Evolutionary conservation across 2,797 vertebrate genomes (phyloP).

Genomic region (Artibeus jamaicensis): DNA sequence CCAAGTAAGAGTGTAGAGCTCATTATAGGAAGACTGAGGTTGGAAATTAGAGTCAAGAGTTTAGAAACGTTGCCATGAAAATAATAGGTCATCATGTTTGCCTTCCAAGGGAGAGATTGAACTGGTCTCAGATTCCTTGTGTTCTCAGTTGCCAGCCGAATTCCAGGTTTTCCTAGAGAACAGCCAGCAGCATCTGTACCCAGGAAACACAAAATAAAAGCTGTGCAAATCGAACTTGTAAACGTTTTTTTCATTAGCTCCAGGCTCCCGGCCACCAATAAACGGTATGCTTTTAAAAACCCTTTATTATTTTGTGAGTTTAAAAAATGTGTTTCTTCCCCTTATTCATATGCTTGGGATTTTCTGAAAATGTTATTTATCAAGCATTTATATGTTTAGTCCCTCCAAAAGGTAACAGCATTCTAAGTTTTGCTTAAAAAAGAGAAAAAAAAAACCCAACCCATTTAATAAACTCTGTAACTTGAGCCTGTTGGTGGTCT

Average conservation of each 20-base stretch:
- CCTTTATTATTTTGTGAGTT: constrained; percentile 24
- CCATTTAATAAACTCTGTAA: constrained; percentile 72
- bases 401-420: constrained; percentile 36
- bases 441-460: not conserved
- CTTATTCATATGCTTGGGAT: not conserved
- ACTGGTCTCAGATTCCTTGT: not conserved
- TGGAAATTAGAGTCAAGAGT: not conserved
- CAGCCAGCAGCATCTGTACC: not conserved
- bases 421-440: constrained; percentile 58
- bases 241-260: constrained; percentile 65
- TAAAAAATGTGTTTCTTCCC: not conserved
- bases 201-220: not conserved
- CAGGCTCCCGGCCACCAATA: constrained; percentile 61
- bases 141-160: not conserved
- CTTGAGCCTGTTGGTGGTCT: constrained; percentile 89
- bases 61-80: not conserved
- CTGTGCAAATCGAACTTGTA: constrained; percentile 6
- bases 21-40: not conserved
- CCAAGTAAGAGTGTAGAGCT: not conserved
- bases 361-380: constrained; percentile 57
- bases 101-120: not conserved
- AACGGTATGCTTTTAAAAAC: constrained; percentile 37
- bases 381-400: constrained; percentile 52
- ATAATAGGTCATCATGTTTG: not conserved
- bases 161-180: constrained; percentile 42